Base-by-base conservation (phyloP, 2,113 vertebrate species). In the Tretioscincus oriximinensis region DNA sequence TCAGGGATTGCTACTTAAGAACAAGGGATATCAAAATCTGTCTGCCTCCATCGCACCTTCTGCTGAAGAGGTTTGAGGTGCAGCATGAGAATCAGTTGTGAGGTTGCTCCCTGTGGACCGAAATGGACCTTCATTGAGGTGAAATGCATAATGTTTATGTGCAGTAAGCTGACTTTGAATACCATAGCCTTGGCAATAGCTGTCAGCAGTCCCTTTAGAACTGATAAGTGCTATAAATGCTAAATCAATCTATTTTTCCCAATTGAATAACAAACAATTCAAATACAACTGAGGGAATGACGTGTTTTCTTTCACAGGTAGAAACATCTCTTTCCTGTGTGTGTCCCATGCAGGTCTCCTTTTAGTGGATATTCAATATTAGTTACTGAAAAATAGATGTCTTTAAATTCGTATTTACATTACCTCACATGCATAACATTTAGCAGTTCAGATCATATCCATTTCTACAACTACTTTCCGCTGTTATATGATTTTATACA, bases 401-500 rank as follows among this genome's bases (percentile, higher is more conserved):
- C 85, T 86, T 89, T 68, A 54, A 75, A 82, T 8, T 82, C 85
- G 4, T 80, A 28, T 35, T 90, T 81, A 21, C 88, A 77, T 87
- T 92, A 89, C 84, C 51, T 82, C 81, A 54, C 85, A 81, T 91
- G 90, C 67, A 85, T 93, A 90, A 90, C 92, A 91, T 94, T 93
- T 86, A 83, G 65, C 66, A 87, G 21, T 78, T 76, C 85, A 71
- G 0, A 9, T 93, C 91, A 93, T 92, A 89, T 94, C 93, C 54
- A 68, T 87, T 94, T 93, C 90, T 87, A 41, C 35, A 41, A 41
- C 35, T 41, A 81, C 93, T 93, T 93, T 88, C 87, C 87, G 87
- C 90, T 93, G 81, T 88, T 92, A 60, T 88, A 78, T 96, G 94
- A 96, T 91, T 95, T 95, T 95, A 88, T 95, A 93, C 94, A 95